Percentiles rank a stretch among this genome's conserved stretches.
Conservation (phyloP, 1,140 invertebrate genomes). For the Hypothenemus hampei region DNA sequence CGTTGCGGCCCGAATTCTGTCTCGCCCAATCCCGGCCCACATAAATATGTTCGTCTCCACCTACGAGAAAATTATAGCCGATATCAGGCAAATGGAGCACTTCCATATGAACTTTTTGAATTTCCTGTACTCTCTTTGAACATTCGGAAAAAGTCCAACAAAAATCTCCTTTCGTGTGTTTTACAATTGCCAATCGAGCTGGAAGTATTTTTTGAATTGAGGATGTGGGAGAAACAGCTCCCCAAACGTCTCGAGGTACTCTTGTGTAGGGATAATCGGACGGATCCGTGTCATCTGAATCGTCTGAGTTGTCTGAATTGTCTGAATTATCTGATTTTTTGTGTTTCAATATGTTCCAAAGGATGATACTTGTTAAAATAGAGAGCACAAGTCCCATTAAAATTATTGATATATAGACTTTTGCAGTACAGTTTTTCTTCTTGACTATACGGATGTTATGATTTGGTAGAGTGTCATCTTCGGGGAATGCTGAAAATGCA, state of each 20-base stretch:
- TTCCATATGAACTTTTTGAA: conserved; percentile 37
- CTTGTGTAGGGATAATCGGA: too few relatives aligned
- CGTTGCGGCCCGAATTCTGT: conserved; percentile 50
- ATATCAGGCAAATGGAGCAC: conserved; percentile 44
- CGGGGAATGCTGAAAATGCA: too few relatives aligned
- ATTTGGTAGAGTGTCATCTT: too few relatives aligned
- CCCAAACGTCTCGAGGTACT: conserved; percentile 15
- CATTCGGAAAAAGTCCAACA: conserved; percentile 41
- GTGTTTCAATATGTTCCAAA: too few relatives aligned
- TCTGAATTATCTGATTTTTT: too few relatives aligned
- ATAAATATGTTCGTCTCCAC: conserved; percentile 60
- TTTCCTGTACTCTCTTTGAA: conserved; percentile 42
- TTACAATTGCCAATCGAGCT: conserved; percentile 44
- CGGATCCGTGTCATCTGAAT: too few relatives aligned
- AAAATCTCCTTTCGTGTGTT: conserved; percentile 44
- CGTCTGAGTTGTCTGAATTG: too few relatives aligned
- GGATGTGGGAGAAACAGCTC: not conserved
- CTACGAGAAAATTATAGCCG: conserved; percentile 64
- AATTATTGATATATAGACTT: too few relatives aligned
- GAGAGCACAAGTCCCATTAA: too few relatives aligned
- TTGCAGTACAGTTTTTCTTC: too few relatives aligned
- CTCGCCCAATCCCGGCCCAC: conserved; percentile 58
- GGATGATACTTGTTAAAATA: too few relatives aligned
- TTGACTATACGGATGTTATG: too few relatives aligned
- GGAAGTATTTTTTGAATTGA: not conserved